These are phyloP conservation scores for Molanna angustata DNA, from an alignment of 2,888 invertebrate genomes.

Conservation along the genomic window DNA sequence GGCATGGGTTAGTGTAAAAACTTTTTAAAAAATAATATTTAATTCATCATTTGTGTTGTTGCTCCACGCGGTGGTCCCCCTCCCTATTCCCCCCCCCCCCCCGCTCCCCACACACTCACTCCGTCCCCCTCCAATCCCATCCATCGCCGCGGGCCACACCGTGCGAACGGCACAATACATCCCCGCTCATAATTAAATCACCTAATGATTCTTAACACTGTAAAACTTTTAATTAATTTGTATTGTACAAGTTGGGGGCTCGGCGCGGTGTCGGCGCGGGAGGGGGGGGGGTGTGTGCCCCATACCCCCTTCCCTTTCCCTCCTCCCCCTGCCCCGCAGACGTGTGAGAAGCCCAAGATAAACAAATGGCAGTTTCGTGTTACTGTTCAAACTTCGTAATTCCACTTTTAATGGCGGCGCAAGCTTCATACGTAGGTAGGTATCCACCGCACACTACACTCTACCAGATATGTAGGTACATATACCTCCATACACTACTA, in stretches of 20 bases:
- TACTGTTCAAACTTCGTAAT: constrained; percentile 34
- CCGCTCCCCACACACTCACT: not conserved
- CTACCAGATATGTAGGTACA: too few relatives aligned
- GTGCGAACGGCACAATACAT: constrained; percentile 31
- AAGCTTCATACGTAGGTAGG: constrained; percentile 14
- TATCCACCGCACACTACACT: constrained; percentile 8
- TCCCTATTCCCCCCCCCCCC: constrained; percentile 8
- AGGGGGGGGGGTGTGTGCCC: constrained; percentile 35
- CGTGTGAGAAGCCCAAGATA: constrained; percentile 37
- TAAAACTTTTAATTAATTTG: constrained; percentile 35
- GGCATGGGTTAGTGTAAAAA: too few relatives aligned
- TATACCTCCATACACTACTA: too few relatives aligned
- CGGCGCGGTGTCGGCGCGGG: constrained; percentile 38
- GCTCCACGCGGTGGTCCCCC: not conserved
- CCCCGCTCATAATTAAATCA: constrained; percentile 34
- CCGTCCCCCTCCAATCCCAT: not conserved
- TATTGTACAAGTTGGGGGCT: constrained; percentile 35
- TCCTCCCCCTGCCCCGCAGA: constrained; percentile 39
- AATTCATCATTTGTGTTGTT: constrained; percentile 14
- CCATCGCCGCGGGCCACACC: constrained; percentile 9
- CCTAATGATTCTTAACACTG: constrained; percentile 34
- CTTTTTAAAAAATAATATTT: too few relatives aligned
- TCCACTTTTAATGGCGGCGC: constrained; percentile 32
- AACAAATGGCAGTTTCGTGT: constrained; percentile 34
- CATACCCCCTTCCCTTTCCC: constrained; percentile 34